Evolutionary conservation across 1,140 invertebrate genomes (phyloP), one percentile per base, ranked within the genome.

Genomic region (Saccostrea cuccullata): DNA sequence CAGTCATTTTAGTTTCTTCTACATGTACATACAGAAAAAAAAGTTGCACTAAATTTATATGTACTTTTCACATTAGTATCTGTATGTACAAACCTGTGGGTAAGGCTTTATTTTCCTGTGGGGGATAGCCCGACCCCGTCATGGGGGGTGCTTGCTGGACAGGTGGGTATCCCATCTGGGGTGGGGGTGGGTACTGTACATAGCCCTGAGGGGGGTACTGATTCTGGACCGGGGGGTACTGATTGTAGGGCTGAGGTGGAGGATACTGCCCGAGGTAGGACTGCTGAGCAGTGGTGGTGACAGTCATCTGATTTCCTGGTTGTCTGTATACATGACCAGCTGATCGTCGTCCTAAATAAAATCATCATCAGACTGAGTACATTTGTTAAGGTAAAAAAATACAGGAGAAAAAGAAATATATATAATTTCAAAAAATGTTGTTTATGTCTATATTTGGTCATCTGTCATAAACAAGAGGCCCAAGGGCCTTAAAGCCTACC

Each of bases 261-360:
- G 26, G 26, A 30, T 77, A 77, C 70, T 77, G 70, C 2, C 30
- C 30, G 11, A 26, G 70, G 26, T 77, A 77, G 8, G 70, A 12
- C 15, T 77, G 70, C 15, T 77, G 70, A 36, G 70, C 36, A 17
- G 26, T 26, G 0, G 70, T 77, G 70, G 70, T 77, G 26, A 77
- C 30, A 1, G 15, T 30, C 70, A 77, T 77, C 15, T 77, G 70
- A 15, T 77, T 77, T 5, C 11, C 70, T 15, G 70, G 70, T 36
- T 77, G 70, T 77, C 70, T 77, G 70, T 77, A 77, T 26, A 77
- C 70, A 26, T 77, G 70, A 36, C 70, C 70, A 36, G 23, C 26
- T 26, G 70, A 77, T 17, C 70, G 11, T 36, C 30, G 70, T 17
- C 70, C 70, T 77, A 20, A 20, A 47, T 47, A 47, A 9, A 47